These are phyloP conservation scores for Pipistrellus kuhlii DNA, from an alignment of 2,797 vertebrate genomes.

Conservation along the genomic window DNA sequence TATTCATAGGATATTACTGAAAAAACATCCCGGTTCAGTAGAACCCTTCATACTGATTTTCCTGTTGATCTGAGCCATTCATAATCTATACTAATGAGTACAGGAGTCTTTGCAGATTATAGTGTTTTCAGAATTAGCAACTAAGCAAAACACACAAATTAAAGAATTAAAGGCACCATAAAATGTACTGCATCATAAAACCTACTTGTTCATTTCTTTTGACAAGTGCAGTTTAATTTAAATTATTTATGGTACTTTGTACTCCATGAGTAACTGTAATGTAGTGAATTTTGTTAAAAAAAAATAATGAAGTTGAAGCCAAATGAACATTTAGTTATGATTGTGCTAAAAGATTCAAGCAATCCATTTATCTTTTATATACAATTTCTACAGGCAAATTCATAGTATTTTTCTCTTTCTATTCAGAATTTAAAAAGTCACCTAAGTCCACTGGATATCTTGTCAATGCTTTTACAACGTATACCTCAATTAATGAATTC, in stretches of 20 bases:
- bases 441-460: not conserved
- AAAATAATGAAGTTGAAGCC: constrained; percentile 82
- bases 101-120: constrained; percentile 73
- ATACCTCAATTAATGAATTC: constrained; percentile 34
- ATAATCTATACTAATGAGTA: constrained; percentile 73
- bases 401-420: constrained; percentile 61
- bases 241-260: constrained; percentile 84
- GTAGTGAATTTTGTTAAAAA: constrained; percentile 75
- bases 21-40: not conserved
- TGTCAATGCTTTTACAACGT: not conserved
- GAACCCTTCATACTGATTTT: constrained; percentile 28
- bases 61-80: constrained; percentile 41
- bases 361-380: constrained; percentile 64
- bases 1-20: constrained; percentile 18
- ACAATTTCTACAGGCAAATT: constrained; percentile 61
- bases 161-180: constrained; percentile 78
- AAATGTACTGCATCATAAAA: constrained; percentile 83
- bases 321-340: constrained; percentile 65
- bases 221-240: constrained; percentile 85
- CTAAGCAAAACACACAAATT: constrained; percentile 84
- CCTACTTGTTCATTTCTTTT: constrained; percentile 85
- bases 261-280: constrained; percentile 66
- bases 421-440: constrained; percentile 40
- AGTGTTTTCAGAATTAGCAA: constrained; percentile 80
- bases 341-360: constrained; percentile 60